phyloP scores from a whole-genome alignment of 2,113 vertebrate species.

The Phylloscopus trochiloides region DNA sequence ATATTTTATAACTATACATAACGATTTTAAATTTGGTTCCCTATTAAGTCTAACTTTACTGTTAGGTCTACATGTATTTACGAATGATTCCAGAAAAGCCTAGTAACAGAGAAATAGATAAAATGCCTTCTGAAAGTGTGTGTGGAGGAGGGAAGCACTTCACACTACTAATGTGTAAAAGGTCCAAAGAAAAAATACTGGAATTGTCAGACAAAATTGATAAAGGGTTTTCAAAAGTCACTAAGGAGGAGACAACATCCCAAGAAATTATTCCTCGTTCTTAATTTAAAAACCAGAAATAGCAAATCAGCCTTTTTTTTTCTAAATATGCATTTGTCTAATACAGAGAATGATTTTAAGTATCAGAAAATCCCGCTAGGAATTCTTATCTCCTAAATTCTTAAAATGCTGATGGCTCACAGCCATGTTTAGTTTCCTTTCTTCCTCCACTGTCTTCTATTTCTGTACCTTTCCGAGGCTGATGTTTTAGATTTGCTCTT shows the following conservation, averaged over 20 bases:
- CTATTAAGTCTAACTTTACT: neutral
- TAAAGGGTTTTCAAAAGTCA: neutral
- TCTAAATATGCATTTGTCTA: neutral
- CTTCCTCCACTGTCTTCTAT: neutral
- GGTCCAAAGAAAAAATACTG: neutral
- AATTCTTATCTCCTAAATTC: neutral
- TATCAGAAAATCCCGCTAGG: neutral
- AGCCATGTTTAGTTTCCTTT: neutral
- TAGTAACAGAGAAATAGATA: neutral
- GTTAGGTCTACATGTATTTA: neutral
- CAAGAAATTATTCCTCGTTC: neutral
- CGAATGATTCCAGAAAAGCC: neutral
- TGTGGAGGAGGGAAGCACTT: neutral
- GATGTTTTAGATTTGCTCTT: conserved; percentile 89
- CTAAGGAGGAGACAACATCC: neutral
- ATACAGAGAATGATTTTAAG: neutral
- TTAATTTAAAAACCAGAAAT: neutral
- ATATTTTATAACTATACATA: neutral
- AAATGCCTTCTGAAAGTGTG: neutral
- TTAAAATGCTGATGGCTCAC: neutral
- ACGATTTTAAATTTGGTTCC: neutral
- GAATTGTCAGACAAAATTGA: neutral
- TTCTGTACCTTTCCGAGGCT: conserved; percentile 85
- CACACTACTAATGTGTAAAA: neutral
- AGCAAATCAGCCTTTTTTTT: neutral